Percentiles rank a stretch among this genome's conserved stretches.
Evolutionary conservation across 2,888 invertebrate genomes (phyloP).

Genomic region (Apodemia mormo): DNA sequence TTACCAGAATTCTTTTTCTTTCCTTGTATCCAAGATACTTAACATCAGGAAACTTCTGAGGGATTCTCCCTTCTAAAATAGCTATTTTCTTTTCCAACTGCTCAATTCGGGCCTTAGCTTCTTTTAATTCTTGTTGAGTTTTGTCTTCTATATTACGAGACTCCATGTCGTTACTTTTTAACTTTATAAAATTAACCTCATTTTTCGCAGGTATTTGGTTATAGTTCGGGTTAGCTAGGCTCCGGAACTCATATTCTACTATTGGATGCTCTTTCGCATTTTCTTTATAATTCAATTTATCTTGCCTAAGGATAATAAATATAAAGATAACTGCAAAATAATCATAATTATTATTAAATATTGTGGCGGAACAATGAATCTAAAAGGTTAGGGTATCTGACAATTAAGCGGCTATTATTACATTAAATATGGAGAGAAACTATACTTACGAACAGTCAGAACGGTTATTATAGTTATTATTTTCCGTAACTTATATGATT

Average conservation of each 20-base stretch:
- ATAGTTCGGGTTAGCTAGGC: slow-evolving; percentile 54
- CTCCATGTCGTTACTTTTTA: slow-evolving; percentile 44
- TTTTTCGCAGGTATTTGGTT: slow-evolving; percentile 52
- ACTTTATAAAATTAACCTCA: slow-evolving; percentile 45
- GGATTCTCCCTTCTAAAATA: slow-evolving; percentile 86
- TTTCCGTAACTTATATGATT: slow-evolving; percentile 69
- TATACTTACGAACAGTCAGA: slow-evolving; percentile 63
- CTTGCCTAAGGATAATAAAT: slow-evolving; percentile 57
- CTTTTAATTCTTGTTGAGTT: slow-evolving; percentile 77
- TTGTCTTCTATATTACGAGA: slow-evolving; percentile 46
- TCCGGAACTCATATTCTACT: slow-evolving; percentile 49
- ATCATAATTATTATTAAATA: slow-evolving; percentile 29
- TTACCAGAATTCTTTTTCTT: slow-evolving; percentile 94
- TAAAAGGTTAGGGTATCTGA: slow-evolving; percentile 21
- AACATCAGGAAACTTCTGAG: slow-evolving; percentile 94
- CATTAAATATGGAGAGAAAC: background rate
- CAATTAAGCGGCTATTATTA: background rate
- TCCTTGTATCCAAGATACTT: slow-evolving; percentile 95
- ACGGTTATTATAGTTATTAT: slow-evolving; percentile 60
- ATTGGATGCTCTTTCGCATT: slow-evolving; percentile 47
- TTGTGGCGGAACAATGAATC: slow-evolving; percentile 18
- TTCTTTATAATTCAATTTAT: slow-evolving; percentile 44
- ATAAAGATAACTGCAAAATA: slow-evolving; percentile 60
- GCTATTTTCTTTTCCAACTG: slow-evolving; percentile 87
- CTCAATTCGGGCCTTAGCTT: slow-evolving; percentile 84